These are phyloP conservation scores for Clupea harengus DNA, from an alignment of 2,113 vertebrate genomes.

Conservation along the genomic window DNA sequence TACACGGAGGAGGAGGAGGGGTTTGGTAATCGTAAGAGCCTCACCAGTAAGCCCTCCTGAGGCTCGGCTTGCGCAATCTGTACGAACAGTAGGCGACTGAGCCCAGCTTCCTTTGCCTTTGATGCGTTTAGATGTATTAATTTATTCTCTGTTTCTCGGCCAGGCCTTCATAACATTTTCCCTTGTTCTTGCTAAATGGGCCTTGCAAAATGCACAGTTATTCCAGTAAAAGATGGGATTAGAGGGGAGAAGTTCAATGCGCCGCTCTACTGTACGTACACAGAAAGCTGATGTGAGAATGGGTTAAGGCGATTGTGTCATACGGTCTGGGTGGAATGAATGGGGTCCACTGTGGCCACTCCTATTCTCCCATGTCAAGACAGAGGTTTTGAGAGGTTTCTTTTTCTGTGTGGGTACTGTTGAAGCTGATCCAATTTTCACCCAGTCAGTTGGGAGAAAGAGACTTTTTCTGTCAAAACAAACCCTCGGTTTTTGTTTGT, in stretches of 20 bases:
- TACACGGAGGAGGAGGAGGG: slow-evolving; percentile 20
- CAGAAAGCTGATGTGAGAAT: background rate
- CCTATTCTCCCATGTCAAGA: background rate
- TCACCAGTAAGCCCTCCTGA: slow-evolving; percentile 23
- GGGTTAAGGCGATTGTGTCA: background rate
- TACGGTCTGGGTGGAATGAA: background rate
- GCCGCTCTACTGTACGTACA: background rate
- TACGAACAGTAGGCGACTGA: slow-evolving; percentile 1
- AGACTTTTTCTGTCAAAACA: background rate
- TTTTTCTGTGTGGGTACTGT: background rate
- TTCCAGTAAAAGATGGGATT: slow-evolving; percentile 38
- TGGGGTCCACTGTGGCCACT: background rate
- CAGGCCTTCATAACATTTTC: slow-evolving; percentile 34
- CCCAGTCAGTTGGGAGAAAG: background rate
- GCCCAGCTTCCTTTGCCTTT: background rate
- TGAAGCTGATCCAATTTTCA: background rate
- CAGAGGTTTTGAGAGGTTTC: background rate
- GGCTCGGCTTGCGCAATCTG: slow-evolving; percentile 30
- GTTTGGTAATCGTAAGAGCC: background rate
- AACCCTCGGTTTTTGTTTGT: background rate
- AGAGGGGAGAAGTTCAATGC: background rate
- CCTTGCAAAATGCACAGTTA: slow-evolving; percentile 45
- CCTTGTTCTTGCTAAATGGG: slow-evolving; percentile 44
- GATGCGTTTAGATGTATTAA: slow-evolving; percentile 41
- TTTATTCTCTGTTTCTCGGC: slow-evolving; percentile 39